Evolutionary conservation across 2,888 invertebrate species (phyloP).

Genomic region (Pollenia labialis): DNA sequence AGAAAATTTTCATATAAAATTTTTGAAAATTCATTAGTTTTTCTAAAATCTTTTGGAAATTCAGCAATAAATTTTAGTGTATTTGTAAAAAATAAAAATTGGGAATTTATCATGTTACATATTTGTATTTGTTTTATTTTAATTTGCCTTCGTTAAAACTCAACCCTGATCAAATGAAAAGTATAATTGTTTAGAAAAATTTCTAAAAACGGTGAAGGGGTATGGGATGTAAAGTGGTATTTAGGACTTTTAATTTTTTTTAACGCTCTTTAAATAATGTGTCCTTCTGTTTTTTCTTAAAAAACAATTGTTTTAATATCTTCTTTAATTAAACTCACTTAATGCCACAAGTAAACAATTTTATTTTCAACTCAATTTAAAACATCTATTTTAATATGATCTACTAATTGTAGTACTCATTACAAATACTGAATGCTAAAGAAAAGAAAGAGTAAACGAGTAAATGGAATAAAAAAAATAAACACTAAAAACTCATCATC

Average conservation of each 20-base stretch:
- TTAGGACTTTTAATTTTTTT: background rate
- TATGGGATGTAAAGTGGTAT: too few relatives aligned
- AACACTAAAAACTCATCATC: constrained; percentile 64
- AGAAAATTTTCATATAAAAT: too few relatives aligned
- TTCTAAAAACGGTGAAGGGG: too few relatives aligned
- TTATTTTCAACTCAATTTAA: constrained; percentile 59
- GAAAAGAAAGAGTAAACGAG: constrained; percentile 24
- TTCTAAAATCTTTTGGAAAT: too few relatives aligned
- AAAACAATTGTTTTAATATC: background rate
- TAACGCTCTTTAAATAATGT: background rate
- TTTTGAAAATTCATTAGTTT: too few relatives aligned
- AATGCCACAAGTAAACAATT: constrained; percentile 31
- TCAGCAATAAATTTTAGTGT: too few relatives aligned
- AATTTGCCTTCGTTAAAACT: too few relatives aligned
- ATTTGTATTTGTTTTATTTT: too few relatives aligned
- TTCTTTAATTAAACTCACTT: constrained; percentile 6
- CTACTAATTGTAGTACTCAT: constrained; percentile 62
- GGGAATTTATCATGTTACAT: too few relatives aligned
- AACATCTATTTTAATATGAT: constrained; percentile 47
- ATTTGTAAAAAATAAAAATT: too few relatives aligned
- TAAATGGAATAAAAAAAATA: constrained; percentile 13
- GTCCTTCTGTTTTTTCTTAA: background rate
- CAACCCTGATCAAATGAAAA: too few relatives aligned
- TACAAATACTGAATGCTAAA: constrained; percentile 43
- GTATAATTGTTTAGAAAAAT: too few relatives aligned